Evolutionary conservation across 2,797 vertebrate species (phyloP).

Genomic region (Rhabdomys pumilio): DNA sequence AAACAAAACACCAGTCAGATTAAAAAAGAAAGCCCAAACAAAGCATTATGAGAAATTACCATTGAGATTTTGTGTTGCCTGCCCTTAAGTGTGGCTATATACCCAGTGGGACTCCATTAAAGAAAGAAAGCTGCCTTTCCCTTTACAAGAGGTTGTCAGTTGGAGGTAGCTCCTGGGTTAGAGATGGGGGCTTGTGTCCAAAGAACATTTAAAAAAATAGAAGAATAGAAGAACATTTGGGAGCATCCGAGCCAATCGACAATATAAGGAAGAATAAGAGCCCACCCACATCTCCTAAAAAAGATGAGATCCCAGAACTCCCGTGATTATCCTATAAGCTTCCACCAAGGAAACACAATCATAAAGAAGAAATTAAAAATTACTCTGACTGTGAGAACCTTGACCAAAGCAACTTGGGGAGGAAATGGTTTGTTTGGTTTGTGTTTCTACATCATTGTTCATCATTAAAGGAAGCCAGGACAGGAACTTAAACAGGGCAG

Average conservation of each 20-base stretch:
- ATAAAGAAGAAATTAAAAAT: not conserved
- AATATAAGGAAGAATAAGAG: slow-evolving; percentile 18
- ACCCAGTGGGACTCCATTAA: not conserved
- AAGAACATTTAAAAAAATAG: not conserved
- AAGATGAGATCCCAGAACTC: not conserved
- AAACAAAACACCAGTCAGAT: not conserved
- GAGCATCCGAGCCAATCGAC: not conserved
- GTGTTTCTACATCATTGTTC: not conserved
- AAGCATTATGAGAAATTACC: not conserved
- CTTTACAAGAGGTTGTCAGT: not conserved
- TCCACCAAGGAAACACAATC: slow-evolving; percentile 12
- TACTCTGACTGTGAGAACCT: not conserved
- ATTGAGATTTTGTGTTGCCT: not conserved
- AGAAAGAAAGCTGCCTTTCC: not conserved
- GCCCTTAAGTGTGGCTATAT: not conserved
- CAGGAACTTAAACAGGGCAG: not conserved
- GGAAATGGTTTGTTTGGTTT: not conserved
- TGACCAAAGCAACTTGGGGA: not conserved
- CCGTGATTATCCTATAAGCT: not conserved
- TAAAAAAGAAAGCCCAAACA: not conserved
- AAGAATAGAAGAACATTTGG: slow-evolving; percentile 26
- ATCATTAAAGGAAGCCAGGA: not conserved
- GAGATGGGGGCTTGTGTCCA: not conserved
- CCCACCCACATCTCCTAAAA: not conserved
- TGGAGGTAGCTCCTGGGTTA: not conserved